Conservation (phyloP, 30 jellyfish, hydroid and myxozoan species). For the Haliclystus octoradiatus region DNA sequence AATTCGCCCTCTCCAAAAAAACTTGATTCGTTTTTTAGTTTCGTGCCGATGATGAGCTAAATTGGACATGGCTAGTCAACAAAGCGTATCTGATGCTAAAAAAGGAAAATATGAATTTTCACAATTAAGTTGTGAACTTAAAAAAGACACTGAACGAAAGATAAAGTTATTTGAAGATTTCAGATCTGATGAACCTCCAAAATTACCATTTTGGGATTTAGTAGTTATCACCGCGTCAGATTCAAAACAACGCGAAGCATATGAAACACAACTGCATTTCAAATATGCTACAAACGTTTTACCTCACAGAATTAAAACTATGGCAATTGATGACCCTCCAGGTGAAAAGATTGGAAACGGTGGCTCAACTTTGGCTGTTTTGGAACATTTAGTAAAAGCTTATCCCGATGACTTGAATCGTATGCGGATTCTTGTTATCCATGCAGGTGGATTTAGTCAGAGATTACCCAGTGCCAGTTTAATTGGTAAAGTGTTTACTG, state of each 20-base stretch:
- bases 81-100: too few relatives aligned
- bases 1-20: too few relatives aligned
- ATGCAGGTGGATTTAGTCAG: slow-evolving; percentile 93
- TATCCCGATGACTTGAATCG: slow-evolving; percentile 32
- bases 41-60: too few relatives aligned
- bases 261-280: slow-evolving; percentile 57
- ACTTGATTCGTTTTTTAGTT: too few relatives aligned
- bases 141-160: slow-evolving; percentile 57
- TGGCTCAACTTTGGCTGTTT: slow-evolving; percentile 72
- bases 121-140: too few relatives aligned
- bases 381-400: slow-evolving; percentile 54
- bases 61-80: too few relatives aligned
- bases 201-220: slow-evolving; percentile 74
- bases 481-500: slow-evolving; percentile 79
- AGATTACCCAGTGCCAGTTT: slow-evolving; percentile 85
- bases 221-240: slow-evolving; percentile 84
- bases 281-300: slow-evolving; percentile 56
- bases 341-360: slow-evolving; percentile 93
- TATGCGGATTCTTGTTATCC: slow-evolving; percentile 43
- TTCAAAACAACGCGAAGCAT: slow-evolving; percentile 57
- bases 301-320: slow-evolving; percentile 55
- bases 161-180: slow-evolving; percentile 42
- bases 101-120: too few relatives aligned
- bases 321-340: slow-evolving; percentile 61
- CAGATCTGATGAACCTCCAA: slow-evolving; percentile 56